Base-by-base conservation (phyloP, 53 echinoderm and acorn worm genomes). In the Holothuria scabra region DNA sequence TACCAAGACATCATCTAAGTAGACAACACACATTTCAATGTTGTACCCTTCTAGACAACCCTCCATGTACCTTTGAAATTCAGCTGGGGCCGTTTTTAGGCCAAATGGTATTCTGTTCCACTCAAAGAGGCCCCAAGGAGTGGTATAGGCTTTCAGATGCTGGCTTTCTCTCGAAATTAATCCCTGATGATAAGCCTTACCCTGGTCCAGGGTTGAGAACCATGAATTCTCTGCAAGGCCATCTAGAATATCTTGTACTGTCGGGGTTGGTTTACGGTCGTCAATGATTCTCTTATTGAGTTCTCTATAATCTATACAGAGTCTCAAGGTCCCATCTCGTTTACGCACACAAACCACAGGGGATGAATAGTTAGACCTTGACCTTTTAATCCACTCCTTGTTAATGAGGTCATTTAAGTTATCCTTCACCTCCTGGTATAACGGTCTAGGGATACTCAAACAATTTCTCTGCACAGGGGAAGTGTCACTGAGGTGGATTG, bases 291-390 rank as follows among this genome's bases (percentile, higher is more conserved):
- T 92, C 56, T 46, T 57, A 32, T 91, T 91, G 14, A 91, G 66
- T 18, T 83, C 89, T 12, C 93, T 59, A 59, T 90, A 93, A 38
- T 93, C 91, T 3, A 87, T 68, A 34, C 91, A 93, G 1, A 91
- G 85, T 10, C 88, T 31, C 5, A 91, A 85, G 19, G 65, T 71
- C 0, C 91, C 91, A 59, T 82, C 85, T 58, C 70, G 74, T 38
- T 91, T 91, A 21, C 91, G 72, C 28, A 91, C 85, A 59, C 91
- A 91, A 4, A 91, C 88, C 3, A 88, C 46, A 0, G 91, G 91
- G 1, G 85, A 88, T 2, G 85, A 81, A 56, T 91, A 88, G 12
- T 16, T 61, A 11, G 87, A 91, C 37, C 70, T 55, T 21, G 91
- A 91, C 48, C 78, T 91, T 19, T 12, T 44, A 14, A 91, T 85